Percentiles rank a stretch among this genome's conserved stretches.
phyloP scores from a whole-genome alignment of 2,113 vertebrate species.

The Actinemys pallida region DNA sequence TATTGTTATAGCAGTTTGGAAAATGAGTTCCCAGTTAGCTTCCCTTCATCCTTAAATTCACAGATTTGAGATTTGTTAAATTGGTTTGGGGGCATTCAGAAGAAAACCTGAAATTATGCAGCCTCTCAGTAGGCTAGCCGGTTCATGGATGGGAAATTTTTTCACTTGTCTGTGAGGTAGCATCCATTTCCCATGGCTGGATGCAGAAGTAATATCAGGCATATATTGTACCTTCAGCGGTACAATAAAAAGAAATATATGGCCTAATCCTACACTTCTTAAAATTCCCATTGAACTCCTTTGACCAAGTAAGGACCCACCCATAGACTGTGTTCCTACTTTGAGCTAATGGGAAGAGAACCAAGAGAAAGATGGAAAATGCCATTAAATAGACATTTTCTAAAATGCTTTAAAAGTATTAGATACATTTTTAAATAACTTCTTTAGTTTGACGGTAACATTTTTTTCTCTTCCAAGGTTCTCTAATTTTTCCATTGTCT shows the following conservation, averaged over 20 bases:
- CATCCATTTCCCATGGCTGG: background rate
- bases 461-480: background rate
- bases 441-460: fast-evolving
- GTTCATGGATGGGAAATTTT: background rate
- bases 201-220: background rate
- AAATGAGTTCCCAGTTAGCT: background rate
- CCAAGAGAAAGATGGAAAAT: background rate
- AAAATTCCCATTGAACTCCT: background rate
- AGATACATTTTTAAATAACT: background rate
- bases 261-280: background rate
- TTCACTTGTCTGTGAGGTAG: background rate
- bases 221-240: background rate
- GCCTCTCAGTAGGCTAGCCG: background rate
- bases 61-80: fast-evolving
- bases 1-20: background rate
- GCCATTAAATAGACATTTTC: background rate
- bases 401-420: background rate
- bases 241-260: background rate
- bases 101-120: background rate
- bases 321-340: background rate
- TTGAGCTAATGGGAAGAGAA: background rate
- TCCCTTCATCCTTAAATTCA: background rate
- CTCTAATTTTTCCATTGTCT: background rate
- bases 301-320: background rate
- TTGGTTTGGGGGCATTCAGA: background rate